Evolutionary conservation across 2,888 invertebrate species (phyloP).

Genomic region (Rotaria socialis): DNA sequence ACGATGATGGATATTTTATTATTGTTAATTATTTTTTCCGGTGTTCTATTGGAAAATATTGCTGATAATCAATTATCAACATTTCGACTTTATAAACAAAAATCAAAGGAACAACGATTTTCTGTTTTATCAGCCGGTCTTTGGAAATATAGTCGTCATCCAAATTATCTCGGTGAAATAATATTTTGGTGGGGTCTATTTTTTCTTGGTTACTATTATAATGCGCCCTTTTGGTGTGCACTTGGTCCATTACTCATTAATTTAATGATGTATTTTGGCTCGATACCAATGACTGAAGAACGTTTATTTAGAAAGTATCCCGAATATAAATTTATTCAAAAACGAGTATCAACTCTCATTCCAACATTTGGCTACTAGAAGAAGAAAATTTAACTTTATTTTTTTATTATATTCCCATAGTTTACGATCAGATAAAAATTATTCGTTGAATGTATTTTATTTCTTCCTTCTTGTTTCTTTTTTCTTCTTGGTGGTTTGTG

Average conservation of each 20-base stretch:
- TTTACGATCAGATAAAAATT: neutral
- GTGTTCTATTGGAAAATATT: constrained; percentile 40
- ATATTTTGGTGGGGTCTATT: constrained; percentile 43
- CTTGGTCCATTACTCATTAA: constrained; percentile 1
- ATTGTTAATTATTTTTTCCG: neutral
- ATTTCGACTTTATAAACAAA: constrained; percentile 5
- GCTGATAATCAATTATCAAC: constrained; percentile 40
- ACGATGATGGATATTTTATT: neutral
- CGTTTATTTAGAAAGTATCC: neutral
- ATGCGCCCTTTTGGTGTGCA: neutral
- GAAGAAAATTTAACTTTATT: neutral
- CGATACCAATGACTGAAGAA: constrained; percentile 6
- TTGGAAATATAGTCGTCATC: constrained; percentile 42
- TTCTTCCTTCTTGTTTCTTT: neutral
- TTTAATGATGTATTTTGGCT: constrained; percentile 4
- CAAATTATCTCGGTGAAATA: constrained; percentile 46
- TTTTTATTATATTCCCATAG: neutral
- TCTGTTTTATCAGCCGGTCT: constrained; percentile 36
- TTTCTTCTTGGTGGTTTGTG: neutral
- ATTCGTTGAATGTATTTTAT: neutral
- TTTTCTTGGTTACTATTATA: neutral
- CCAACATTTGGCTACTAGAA: neutral
- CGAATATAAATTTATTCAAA: constrained; percentile 1
- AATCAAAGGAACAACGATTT: constrained; percentile 9
- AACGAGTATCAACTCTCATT: neutral